These are phyloP conservation scores for Cyanocitta stelleri DNA, from an alignment of 2,113 vertebrate genomes.

Conservation along the genomic window DNA sequence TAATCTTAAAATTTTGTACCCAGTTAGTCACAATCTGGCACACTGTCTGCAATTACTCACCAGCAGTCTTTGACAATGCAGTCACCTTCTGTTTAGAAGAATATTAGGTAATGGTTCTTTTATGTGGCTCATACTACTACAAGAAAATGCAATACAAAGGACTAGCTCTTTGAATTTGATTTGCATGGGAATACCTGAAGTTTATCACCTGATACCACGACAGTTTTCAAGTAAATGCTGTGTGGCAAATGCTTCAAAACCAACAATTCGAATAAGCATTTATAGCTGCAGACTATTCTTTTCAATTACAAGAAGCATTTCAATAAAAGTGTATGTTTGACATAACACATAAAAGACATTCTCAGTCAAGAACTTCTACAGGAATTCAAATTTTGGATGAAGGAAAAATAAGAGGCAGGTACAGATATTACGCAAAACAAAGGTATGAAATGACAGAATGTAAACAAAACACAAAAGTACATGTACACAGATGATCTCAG, in stretches of 20 bases:
- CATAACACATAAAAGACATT: constrained; percentile 32
- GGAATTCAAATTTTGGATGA: constrained; percentile 39
- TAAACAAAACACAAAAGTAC: background rate
- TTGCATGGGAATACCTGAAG: constrained; percentile 75
- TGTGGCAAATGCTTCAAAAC: constrained; percentile 64
- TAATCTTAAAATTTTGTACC: constrained; percentile 52
- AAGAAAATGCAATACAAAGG: constrained; percentile 63
- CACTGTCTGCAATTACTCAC: constrained; percentile 56
- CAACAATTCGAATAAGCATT: constrained; percentile 70
- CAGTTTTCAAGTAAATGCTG: constrained; percentile 50
- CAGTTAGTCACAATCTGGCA: constrained; percentile 68
- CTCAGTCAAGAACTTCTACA: constrained; percentile 16
- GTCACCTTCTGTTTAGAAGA: constrained; percentile 63
- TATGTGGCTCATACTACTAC: constrained; percentile 60
- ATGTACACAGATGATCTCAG: background rate
- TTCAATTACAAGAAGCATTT: constrained; percentile 76
- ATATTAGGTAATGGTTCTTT: constrained; percentile 72
- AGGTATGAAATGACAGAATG: background rate
- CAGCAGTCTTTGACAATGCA: constrained; percentile 66
- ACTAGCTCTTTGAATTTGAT: constrained; percentile 58
- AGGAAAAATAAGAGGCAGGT: background rate
- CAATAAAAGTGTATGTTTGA: constrained; percentile 53
- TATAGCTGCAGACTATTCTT: constrained; percentile 75
- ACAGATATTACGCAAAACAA: background rate
- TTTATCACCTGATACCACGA: constrained; percentile 62